These are phyloP conservation scores for Leuctra nigra DNA, from an alignment of 2,888 invertebrate species.

Conservation along the genomic window DNA sequence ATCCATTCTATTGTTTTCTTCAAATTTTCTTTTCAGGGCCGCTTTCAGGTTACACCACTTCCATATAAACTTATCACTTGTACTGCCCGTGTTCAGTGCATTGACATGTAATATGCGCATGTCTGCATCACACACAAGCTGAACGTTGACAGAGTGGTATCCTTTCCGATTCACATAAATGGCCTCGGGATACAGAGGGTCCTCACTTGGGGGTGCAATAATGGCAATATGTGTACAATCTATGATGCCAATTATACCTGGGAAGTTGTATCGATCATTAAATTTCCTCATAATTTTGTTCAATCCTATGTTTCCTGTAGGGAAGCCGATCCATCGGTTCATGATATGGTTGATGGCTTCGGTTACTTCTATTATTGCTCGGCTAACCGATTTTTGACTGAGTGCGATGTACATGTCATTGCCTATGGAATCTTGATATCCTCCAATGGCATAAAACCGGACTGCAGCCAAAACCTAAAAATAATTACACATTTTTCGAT, in stretches of 20 bases:
- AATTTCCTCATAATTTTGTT: neutral
- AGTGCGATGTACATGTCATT: neutral
- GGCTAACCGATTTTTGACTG: slow-evolving; percentile 9
- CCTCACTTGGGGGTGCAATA: neutral
- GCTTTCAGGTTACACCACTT: neutral
- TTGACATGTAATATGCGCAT: no score
- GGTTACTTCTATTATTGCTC: neutral
- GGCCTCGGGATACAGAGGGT: neutral
- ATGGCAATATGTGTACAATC: slow-evolving; percentile 6
- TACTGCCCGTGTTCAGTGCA: neutral
- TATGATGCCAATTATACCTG: neutral
- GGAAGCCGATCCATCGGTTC: neutral
- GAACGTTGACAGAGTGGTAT: slow-evolving; percentile 1
- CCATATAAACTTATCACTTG: slow-evolving; percentile 4
- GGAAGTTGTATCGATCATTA: neutral
- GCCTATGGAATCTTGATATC: slow-evolving; percentile 5
- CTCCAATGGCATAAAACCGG: slow-evolving; percentile 8
- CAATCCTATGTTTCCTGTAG: no score
- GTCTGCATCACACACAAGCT: neutral
- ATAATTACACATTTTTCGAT: no score
- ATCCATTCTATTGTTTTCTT: neutral
- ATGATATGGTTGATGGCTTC: neutral
- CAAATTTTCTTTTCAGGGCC: neutral
- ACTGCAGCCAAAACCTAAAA: slow-evolving; percentile 1
- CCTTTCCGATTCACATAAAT: slow-evolving; percentile 8